These are phyloP conservation scores for Balaenoptera acutorostrata DNA, from an alignment of 2,113 vertebrate genomes.

Conservation along the genomic window DNA sequence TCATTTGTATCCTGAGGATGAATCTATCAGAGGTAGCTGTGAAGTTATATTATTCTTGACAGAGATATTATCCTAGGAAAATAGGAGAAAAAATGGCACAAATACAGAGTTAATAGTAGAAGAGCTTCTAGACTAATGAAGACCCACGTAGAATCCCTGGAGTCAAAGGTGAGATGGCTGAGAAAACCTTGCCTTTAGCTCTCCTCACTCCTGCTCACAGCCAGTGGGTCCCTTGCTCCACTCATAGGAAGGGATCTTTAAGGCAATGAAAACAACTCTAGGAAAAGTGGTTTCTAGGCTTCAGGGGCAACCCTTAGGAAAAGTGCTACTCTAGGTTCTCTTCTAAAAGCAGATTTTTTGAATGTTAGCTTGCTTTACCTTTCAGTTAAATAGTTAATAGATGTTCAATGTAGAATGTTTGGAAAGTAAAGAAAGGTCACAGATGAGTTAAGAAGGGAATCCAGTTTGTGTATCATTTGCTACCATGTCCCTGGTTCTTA, in stretches of 20 bases:
- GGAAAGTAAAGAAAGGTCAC: background rate
- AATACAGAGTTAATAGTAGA: background rate
- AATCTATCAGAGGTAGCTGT: background rate
- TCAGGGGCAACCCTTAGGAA: background rate
- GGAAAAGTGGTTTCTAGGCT: background rate
- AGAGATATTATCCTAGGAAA: background rate
- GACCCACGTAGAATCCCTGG: background rate
- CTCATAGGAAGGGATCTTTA: background rate
- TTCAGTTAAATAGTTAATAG: background rate
- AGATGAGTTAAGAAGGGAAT: background rate
- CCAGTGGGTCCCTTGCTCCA: background rate
- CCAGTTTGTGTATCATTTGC: background rate
- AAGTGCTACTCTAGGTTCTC: background rate
- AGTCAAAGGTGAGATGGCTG: background rate
- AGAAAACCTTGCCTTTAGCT: background rate
- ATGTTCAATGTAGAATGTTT: background rate
- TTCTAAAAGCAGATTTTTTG: background rate
- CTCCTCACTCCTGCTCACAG: background rate
- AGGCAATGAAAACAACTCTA: background rate
- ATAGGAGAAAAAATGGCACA: background rate
- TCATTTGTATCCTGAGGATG: background rate
- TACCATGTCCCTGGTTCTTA: background rate
- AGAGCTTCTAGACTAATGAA: background rate
- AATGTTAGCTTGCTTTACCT: background rate
- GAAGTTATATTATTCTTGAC: background rate